These are phyloP conservation scores for Enteromius unitaeniatus DNA, from an alignment of 2,797 vertebrate species.

Conservation along the genomic window DNA sequence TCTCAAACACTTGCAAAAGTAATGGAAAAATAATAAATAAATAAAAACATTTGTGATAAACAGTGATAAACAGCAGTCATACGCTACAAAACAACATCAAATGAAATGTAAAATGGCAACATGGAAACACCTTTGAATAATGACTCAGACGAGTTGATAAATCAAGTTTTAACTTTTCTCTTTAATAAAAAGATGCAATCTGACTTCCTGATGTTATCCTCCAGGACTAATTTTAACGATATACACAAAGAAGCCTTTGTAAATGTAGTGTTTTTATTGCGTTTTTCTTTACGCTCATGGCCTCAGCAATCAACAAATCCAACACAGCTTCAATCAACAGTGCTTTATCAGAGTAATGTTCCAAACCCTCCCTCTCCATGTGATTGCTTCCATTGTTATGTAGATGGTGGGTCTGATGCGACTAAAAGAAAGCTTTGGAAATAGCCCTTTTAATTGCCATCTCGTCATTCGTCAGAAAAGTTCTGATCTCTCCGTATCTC, in stretches of 20 bases:
- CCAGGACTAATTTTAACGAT: slow-evolving; percentile 5
- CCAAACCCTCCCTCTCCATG: slow-evolving; percentile 44
- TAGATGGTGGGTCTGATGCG: slow-evolving; percentile 50
- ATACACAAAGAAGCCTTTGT: slow-evolving; percentile 11
- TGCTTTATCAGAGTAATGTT: slow-evolving; percentile 58
- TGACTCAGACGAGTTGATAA: not conserved
- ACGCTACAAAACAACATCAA: not conserved
- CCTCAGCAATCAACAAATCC: slow-evolving; percentile 24
- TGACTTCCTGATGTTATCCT: not conserved
- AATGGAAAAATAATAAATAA: not conserved
- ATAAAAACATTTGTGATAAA: not conserved
- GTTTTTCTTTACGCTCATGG: slow-evolving; percentile 26
- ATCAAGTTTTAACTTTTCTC: not conserved
- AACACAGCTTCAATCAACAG: slow-evolving; percentile 51
- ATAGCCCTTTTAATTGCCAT: slow-evolving; percentile 58
- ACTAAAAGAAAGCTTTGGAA: slow-evolving; percentile 52
- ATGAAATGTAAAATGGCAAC: not conserved
- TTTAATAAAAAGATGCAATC: not conserved
- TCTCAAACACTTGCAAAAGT: not conserved
- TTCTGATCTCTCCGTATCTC: slow-evolving; percentile 44
- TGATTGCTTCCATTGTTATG: slow-evolving; percentile 66
- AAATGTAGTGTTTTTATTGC: slow-evolving; percentile 25
- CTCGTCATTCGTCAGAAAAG: slow-evolving; percentile 36
- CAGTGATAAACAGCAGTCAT: not conserved
- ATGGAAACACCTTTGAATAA: not conserved